Evolutionary conservation across 2,888 invertebrate genomes (phyloP), one percentile per base, ranked within the genome.

Genomic region (Drosophila sordidapex): DNA sequence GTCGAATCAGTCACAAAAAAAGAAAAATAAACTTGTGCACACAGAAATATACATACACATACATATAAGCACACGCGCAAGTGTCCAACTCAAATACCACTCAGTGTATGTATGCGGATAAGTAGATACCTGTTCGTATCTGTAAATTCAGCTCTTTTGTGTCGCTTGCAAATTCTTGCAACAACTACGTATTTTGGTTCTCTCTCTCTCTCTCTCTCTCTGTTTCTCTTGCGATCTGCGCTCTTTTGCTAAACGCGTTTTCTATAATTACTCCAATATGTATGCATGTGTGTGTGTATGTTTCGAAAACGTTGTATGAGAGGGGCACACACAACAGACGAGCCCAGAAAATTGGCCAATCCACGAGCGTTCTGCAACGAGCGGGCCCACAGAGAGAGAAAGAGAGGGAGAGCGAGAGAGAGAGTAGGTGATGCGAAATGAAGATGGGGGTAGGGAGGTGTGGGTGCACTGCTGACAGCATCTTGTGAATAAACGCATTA

Each of bases 331-430:
- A 70, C 71, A 79, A 65, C 74, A 73, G 82, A 85, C 84, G 84
- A 87, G 84, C 84, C 84, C 84, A 85, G 81, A 85, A 87, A 85
- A 77, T 75, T 83, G 64, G 69, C 84, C 84, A 85, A 85, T 85
- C 87, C 76, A 72, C 71, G 71, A 48, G 82, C 82, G 64, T 62
- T 79, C 64, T 64, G 49, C 25, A 33, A 35, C 43, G 61, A 74
- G 62, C 79, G 64, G 58, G 64, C 74, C 66, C 70, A 70, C 75
- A 38, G 31, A 6, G 11, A 27, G n/a, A 31, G 7, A 15, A 1
- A 7, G 8, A 18, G 49, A 8, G 18, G n/a, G 51, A 10, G 33
- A 18, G 8, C 13, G 13, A 21, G 8, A 27, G 25, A 48, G 43
- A 27, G 18, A 25, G 49, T 25, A 7, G 15, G 33, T 31, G 40